Conservation (phyloP, 2,113 vertebrate species). For the Corythaeola cristata region DNA sequence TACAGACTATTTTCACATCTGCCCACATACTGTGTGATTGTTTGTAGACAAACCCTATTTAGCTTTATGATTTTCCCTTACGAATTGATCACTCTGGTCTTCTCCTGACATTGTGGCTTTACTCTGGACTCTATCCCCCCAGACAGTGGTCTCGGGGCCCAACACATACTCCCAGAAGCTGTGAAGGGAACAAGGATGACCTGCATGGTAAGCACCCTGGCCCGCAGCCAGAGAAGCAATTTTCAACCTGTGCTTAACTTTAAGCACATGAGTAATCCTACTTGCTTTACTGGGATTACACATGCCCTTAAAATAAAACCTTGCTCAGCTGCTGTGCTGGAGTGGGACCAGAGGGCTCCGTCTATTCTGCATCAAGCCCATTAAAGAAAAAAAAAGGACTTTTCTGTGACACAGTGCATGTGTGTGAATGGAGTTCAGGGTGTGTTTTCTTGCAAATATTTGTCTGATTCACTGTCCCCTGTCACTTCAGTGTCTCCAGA, state of each 20-base stretch:
- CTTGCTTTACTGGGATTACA: background rate
- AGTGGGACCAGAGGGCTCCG: background rate
- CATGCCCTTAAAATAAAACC: background rate
- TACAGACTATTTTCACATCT: background rate
- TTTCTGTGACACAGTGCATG: background rate
- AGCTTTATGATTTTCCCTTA: background rate
- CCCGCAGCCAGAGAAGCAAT: background rate
- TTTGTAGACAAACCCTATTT: background rate
- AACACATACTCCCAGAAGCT: background rate
- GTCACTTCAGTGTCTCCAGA: background rate
- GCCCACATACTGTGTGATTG: background rate
- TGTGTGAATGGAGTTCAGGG: background rate
- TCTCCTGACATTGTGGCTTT: background rate
- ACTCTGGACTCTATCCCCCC: background rate
- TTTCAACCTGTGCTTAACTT: background rate
- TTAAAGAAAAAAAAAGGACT: background rate
- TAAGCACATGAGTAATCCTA: background rate
- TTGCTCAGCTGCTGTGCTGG: background rate
- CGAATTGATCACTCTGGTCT: background rate
- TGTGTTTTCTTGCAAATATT: background rate
- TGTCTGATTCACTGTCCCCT: background rate
- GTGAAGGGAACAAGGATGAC: background rate
- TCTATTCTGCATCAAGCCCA: background rate
- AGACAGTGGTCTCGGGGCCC: fast-evolving
- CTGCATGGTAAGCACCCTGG: background rate